These are phyloP conservation scores for Caenorhabditis japonica DNA, from an alignment of 2,888 invertebrate species.

Conservation along the genomic window DNA sequence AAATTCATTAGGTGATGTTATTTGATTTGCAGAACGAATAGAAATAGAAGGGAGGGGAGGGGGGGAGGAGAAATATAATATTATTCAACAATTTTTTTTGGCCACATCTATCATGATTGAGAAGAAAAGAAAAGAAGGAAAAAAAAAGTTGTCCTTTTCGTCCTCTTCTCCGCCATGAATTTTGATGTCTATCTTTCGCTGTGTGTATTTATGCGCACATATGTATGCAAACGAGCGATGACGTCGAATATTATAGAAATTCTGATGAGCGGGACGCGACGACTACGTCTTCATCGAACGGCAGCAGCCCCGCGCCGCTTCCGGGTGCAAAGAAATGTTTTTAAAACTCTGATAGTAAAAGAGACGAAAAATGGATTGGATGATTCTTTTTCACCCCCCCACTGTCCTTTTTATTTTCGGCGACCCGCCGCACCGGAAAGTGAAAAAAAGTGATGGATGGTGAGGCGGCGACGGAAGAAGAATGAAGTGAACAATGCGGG, in stretches of 20 bases:
- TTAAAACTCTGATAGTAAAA: too few relatives aligned
- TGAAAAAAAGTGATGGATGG: not conserved
- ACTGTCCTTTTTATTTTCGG: not conserved
- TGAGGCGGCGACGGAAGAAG: not conserved
- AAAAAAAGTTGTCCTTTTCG: constrained; percentile 32
- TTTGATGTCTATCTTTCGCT: constrained; percentile 47
- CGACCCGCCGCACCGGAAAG: not conserved
- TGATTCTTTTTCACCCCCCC: not conserved
- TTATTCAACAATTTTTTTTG: too few relatives aligned
- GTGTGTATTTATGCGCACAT: constrained; percentile 38
- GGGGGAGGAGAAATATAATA: too few relatives aligned
- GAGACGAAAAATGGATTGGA: too few relatives aligned
- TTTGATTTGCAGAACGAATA: constrained; percentile 33
- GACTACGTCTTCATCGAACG: too few relatives aligned
- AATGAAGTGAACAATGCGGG: not conserved
- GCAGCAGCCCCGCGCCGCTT: too few relatives aligned
- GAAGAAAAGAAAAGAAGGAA: constrained; percentile 22
- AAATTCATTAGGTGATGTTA: too few relatives aligned
- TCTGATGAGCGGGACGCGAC: constrained; percentile 12
- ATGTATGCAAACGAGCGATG: constrained; percentile 44
- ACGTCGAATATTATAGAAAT: constrained; percentile 32
- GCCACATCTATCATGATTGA: too few relatives aligned
- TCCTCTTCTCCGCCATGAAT: too few relatives aligned
- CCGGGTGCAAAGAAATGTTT: too few relatives aligned
- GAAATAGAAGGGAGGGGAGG: too few relatives aligned